A percentile compares a stretch with the other conserved stretches of the same genome.
Evolutionary conservation across 1,140 invertebrate species (phyloP).

Genomic region (Calliphora vicina): DNA sequence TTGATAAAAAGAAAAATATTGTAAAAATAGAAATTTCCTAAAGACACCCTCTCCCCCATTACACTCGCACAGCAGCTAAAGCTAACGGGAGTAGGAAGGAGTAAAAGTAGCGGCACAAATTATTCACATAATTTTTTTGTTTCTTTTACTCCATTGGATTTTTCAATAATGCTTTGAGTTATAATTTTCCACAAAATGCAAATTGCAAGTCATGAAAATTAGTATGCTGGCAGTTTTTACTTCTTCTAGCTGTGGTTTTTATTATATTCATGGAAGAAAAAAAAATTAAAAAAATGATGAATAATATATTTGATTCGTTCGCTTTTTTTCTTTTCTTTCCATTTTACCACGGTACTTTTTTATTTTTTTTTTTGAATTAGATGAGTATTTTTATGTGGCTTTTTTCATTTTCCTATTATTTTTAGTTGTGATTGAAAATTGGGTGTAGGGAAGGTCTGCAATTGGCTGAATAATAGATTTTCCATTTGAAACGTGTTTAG

Average conservation of each 20-base stretch:
- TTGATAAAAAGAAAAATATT: neutral
- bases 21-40: neutral
- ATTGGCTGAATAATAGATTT: neutral
- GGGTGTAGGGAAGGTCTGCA: neutral
- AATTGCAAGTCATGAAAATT: conserved; percentile 32
- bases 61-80: neutral
- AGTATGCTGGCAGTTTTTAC: conserved; percentile 12
- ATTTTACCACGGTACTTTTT: neutral
- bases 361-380: neutral
- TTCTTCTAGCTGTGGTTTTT: neutral
- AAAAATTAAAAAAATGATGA: neutral
- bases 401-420: neutral
- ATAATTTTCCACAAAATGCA: conserved; percentile 7
- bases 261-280: neutral
- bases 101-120: neutral
- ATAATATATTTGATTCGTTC: neutral
- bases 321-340: neutral
- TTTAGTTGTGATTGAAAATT: neutral
- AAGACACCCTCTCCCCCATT: too few relatives aligned
- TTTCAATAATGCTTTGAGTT: neutral
- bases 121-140: neutral
- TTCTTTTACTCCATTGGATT: neutral
- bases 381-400: neutral
- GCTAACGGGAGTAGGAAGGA: neutral
- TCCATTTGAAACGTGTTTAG: neutral